These are phyloP conservation scores for Cataglyphis rosenhaueri DNA, from an alignment of 2,888 invertebrate genomes.

Conservation along the genomic window DNA sequence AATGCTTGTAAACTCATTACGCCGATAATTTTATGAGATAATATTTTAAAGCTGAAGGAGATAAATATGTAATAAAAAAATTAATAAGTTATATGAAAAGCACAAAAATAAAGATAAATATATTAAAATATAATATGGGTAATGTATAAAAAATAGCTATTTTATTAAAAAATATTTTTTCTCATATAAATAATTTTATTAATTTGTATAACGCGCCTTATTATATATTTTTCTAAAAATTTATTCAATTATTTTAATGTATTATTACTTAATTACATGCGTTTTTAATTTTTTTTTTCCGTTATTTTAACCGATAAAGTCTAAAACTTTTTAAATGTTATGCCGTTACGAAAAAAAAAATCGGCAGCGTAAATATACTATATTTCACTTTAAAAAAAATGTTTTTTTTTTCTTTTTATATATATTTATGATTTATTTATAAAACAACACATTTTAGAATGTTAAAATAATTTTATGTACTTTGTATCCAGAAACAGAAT, in stretches of 20 bases:
- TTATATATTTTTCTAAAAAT: background rate
- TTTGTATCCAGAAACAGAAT: background rate
- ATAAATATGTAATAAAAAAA: background rate
- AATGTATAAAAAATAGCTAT: background rate
- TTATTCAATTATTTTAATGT: background rate
- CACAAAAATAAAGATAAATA: background rate
- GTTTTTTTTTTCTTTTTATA: background rate
- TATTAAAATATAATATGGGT: background rate
- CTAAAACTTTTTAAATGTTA: background rate
- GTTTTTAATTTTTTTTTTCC: background rate
- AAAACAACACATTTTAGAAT: background rate
- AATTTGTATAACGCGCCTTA: background rate
- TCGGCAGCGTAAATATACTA: background rate
- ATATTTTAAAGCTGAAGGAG: background rate
- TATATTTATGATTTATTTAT: background rate
- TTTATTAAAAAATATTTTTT: background rate
- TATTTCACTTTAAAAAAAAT: background rate
- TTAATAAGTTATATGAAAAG: background rate
- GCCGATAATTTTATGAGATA: conserved; percentile 11
- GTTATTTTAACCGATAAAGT: background rate
- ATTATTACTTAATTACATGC: background rate
- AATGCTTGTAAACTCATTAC: conserved; percentile 16
- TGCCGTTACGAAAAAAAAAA: background rate
- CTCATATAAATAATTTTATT: background rate
- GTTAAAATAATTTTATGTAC: background rate